These are phyloP conservation scores for Sinhomidia bicolor DNA, from an alignment of 2,888 invertebrate genomes.

Conservation along the genomic window DNA sequence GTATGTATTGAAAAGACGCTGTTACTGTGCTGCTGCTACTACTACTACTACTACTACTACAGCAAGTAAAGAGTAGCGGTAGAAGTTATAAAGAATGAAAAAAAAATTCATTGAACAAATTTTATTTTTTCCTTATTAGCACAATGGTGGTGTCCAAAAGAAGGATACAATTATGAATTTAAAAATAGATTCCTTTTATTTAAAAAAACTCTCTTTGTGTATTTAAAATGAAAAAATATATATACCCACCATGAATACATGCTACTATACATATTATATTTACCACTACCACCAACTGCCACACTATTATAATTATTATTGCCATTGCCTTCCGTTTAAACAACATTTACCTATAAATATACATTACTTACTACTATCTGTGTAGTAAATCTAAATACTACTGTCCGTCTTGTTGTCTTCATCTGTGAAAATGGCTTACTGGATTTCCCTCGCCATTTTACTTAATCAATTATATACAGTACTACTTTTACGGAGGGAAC, in stretches of 20 bases:
- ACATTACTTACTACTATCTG: too few species aligned
- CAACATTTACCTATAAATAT: too few species aligned
- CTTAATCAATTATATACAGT: conserved; percentile 5
- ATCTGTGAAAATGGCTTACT: conserved; percentile 31
- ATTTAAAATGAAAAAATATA: too few species aligned
- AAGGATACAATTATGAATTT: neutral
- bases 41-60: too few species aligned
- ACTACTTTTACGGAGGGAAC: conserved; percentile 25
- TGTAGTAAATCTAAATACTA: too few species aligned
- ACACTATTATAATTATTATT: too few species aligned
- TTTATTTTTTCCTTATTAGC: neutral
- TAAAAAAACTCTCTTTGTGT: neutral
- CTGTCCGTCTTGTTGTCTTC: neutral
- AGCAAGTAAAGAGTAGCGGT: too few species aligned
- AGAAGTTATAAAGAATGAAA: too few species aligned
- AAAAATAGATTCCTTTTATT: neutral
- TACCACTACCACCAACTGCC: too few species aligned
- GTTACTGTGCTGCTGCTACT: neutral
- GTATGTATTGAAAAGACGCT: neutral
- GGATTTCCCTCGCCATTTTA: conserved; percentile 36
- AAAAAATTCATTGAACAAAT: conserved; percentile 11
- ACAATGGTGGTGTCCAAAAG: conserved; percentile 10
- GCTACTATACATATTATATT: too few species aligned
- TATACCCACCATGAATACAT: too few species aligned
- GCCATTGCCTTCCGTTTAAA: too few species aligned